A percentile compares a stretch with the other conserved stretches of the same genome.
phyloP scores from a whole-genome alignment of 1,140 invertebrate species.

The Ips nitidus region DNA sequence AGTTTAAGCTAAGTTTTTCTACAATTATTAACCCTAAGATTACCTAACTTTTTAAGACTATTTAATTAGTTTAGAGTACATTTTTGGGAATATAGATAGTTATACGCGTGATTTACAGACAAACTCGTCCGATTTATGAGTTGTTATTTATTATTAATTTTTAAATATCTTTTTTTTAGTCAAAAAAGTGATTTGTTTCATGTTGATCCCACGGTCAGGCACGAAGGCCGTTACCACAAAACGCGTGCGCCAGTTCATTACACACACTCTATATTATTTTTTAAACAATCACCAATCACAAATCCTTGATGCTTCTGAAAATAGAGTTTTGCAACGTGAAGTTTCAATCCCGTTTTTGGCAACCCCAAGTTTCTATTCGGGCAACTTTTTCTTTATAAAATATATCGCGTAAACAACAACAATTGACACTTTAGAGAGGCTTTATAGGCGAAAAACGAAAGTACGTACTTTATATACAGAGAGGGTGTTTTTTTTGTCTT shows the following conservation, averaged over 20 bases:
- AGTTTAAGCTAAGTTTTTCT: constrained; percentile 51
- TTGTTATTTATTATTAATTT: constrained; percentile 36
- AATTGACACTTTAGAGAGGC: constrained; percentile 15
- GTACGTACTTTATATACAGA: no score
- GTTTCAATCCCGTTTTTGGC: no score
- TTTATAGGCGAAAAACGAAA: neutral
- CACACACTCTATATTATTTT: constrained; percentile 36
- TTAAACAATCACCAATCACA: constrained; percentile 40
- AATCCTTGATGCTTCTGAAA: constrained; percentile 39
- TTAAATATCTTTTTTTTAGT: constrained; percentile 49
- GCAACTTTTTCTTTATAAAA: constrained; percentile 31
- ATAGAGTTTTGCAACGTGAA: constrained; percentile 23
- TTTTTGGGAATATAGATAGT: constrained; percentile 47
- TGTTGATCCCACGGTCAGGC: constrained; percentile 54
- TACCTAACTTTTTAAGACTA: constrained; percentile 47
- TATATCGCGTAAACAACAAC: constrained; percentile 35
- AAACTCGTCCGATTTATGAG: constrained; percentile 6
- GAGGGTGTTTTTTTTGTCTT: no score
- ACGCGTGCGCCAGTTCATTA: constrained; percentile 47
- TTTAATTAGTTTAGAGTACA: constrained; percentile 47
- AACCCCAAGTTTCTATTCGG: constrained; percentile 7
- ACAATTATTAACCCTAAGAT: constrained; percentile 47
- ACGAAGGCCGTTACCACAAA: constrained; percentile 45
- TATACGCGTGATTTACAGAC: constrained; percentile 44
- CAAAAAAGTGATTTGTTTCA: constrained; percentile 49